phyloP scores from a whole-genome alignment of 2,797 vertebrate species.

The Ctenochaetus hawaiiensis region DNA sequence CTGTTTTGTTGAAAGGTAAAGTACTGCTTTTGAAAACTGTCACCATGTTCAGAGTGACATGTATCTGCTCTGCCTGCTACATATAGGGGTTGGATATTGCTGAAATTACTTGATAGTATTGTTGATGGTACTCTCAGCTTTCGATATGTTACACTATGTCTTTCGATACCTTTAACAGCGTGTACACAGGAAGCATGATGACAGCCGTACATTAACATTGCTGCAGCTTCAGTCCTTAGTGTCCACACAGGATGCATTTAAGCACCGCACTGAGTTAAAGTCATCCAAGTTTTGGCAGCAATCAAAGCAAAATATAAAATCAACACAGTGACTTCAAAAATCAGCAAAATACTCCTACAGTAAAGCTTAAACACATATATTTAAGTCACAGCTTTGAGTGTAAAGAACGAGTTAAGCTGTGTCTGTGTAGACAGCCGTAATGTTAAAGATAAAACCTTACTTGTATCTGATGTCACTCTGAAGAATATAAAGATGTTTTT shows the following conservation, averaged over 20 bases:
- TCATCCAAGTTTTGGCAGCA: neutral
- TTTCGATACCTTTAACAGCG: neutral
- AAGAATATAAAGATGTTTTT: neutral
- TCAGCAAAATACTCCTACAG: neutral
- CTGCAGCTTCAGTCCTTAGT: neutral
- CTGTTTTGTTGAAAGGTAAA: slow-evolving; percentile 53
- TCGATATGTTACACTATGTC: neutral
- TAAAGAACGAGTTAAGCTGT: neutral
- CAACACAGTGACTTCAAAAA: neutral
- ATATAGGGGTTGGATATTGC: neutral
- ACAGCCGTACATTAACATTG: neutral
- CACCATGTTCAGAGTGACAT: slow-evolving; percentile 3
- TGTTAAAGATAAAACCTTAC: neutral
- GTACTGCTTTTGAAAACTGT: slow-evolving; percentile 39
- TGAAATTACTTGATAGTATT: neutral
- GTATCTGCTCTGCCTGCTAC: slow-evolving; percentile 15
- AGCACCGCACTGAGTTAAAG: neutral
- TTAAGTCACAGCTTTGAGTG: neutral
- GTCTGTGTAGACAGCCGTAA: slow-evolving; percentile 1
- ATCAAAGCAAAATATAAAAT: slow-evolving; percentile 14
- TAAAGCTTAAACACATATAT: neutral
- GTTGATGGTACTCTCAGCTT: neutral
- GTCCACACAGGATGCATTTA: neutral
- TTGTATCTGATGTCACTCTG: neutral
- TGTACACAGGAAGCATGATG: neutral